Evolutionary conservation across 2,113 vertebrate genomes (phyloP).

Genomic region (Neodontobutis hainanensis): DNA sequence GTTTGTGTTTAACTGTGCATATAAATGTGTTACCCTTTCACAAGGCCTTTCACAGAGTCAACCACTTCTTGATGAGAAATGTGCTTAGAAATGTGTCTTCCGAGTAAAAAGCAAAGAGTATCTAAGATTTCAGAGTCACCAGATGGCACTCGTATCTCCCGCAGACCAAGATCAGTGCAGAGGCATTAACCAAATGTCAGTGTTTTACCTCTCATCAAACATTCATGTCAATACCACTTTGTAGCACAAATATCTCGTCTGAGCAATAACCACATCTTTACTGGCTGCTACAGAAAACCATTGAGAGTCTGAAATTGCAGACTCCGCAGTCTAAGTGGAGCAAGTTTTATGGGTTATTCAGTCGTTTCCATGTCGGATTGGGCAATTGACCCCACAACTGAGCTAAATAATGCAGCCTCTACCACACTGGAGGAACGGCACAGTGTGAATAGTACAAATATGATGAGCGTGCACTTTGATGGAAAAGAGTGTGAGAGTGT

Average conservation of each 20-base stretch:
- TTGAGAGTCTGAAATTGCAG: slow-evolving; percentile 14
- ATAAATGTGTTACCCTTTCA: too few species aligned
- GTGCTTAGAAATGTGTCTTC: neutral
- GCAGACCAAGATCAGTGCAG: neutral
- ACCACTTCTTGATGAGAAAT: too few species aligned
- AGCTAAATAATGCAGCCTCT: slow-evolving; percentile 18
- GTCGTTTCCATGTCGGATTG: slow-evolving; percentile 11
- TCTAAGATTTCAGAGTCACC: neutral
- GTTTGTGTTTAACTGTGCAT: too few species aligned
- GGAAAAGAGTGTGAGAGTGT: neutral
- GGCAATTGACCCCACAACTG: neutral
- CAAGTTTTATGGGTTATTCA: slow-evolving; percentile 19
- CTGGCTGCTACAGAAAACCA: slow-evolving; percentile 5
- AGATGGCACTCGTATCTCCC: neutral
- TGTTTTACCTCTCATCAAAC: slow-evolving; percentile 3
- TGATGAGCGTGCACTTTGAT: slow-evolving; percentile 20
- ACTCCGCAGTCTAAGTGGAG: neutral
- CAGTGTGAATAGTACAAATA: slow-evolving; percentile 10
- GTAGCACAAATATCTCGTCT: slow-evolving; percentile 11
- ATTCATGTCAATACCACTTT: neutral
- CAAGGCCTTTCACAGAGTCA: too few species aligned
- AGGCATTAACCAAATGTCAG: slow-evolving; percentile 8
- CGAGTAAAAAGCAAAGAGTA: neutral
- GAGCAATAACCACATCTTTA: slow-evolving; percentile 2
- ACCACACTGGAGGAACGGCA: neutral